These are phyloP conservation scores for Oreochromis spilurus DNA, from an alignment of 2,113 vertebrate genomes.

Conservation along the genomic window DNA sequence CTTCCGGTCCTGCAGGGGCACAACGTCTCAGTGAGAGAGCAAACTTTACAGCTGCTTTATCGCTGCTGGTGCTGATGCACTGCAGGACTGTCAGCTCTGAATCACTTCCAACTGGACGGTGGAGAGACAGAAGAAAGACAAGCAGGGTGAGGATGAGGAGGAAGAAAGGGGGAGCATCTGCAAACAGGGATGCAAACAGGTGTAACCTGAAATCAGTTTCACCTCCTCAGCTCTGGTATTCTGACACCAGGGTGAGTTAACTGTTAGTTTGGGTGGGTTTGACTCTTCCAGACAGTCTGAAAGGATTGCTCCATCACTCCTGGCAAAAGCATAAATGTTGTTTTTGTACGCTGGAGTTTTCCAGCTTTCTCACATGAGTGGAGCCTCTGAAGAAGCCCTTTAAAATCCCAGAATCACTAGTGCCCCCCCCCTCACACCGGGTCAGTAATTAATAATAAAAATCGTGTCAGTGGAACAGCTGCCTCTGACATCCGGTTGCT, in stretches of 20 bases:
- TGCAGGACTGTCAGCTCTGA: background rate
- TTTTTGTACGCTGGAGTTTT: background rate
- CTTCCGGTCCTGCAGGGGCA: background rate
- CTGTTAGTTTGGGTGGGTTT: background rate
- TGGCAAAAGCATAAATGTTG: background rate
- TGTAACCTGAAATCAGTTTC: slow-evolving; percentile 64
- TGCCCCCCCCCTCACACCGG: background rate
- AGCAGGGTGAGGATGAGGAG: background rate
- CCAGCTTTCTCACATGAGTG: background rate
- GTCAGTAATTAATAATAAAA: background rate
- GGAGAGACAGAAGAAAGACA: background rate
- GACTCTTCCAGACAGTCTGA: background rate
- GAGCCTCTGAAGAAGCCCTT: background rate
- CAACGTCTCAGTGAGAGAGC: background rate
- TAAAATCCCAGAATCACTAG: background rate
- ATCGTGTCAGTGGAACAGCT: slow-evolving; percentile 24
- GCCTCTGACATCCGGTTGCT: slow-evolving; percentile 17
- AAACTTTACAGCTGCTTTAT: slow-evolving; percentile 1
- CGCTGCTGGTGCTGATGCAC: background rate
- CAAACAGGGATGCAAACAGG: slow-evolving; percentile 47
- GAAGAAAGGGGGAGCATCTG: background rate
- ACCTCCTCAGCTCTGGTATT: slow-evolving; percentile 39
- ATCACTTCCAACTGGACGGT: background rate
- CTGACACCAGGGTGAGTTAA: slow-evolving; percentile 1
- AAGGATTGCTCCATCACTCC: background rate